phyloP scores from a whole-genome alignment of 2,797 vertebrate genomes.

The Pagetopsis macropterus region DNA sequence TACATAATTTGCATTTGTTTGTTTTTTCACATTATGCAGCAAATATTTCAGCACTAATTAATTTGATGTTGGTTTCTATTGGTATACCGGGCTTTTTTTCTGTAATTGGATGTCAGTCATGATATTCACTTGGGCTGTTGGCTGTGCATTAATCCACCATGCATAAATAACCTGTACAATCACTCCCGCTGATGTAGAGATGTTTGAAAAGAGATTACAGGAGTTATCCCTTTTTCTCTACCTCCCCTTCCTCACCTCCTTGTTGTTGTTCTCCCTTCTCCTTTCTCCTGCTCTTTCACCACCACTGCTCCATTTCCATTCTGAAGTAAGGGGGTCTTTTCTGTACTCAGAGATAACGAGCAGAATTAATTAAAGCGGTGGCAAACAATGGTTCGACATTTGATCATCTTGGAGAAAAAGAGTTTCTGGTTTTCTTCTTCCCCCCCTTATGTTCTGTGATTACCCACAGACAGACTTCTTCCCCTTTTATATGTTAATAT shows the following conservation, averaged over 20 bases:
- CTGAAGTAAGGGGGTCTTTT: constrained; percentile 72
- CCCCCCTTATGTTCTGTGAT: constrained; percentile 53
- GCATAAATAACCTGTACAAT: constrained; percentile 76
- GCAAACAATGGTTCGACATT: constrained; percentile 81
- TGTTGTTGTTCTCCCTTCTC: constrained; percentile 42
- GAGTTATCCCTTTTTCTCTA: constrained; percentile 45
- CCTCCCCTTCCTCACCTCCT: constrained; percentile 47
- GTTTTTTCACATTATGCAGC: constrained; percentile 65
- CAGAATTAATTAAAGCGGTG: constrained; percentile 81
- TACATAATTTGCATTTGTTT: constrained; percentile 71
- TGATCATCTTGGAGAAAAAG: constrained; percentile 67
- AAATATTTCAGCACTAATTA: constrained; percentile 73
- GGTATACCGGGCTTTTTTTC: constrained; percentile 43
- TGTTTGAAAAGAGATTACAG: constrained; percentile 49
- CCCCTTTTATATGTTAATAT: constrained; percentile 80
- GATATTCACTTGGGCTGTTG: constrained; percentile 79
- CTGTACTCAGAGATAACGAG: constrained; percentile 80
- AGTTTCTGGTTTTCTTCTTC: constrained; percentile 46
- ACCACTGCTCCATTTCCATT: constrained; percentile 75
- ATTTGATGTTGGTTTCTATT: constrained; percentile 60
- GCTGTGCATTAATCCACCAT: constrained; percentile 83
- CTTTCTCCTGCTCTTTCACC: constrained; percentile 52
- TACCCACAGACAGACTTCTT: constrained; percentile 51
- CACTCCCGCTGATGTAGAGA: constrained; percentile 70
- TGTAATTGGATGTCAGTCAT: constrained; percentile 72